Percentiles rank a stretch among this genome's conserved stretches.
phyloP scores from a whole-genome alignment of 1,140 invertebrate species.

The Coenobita brevimanus region DNA sequence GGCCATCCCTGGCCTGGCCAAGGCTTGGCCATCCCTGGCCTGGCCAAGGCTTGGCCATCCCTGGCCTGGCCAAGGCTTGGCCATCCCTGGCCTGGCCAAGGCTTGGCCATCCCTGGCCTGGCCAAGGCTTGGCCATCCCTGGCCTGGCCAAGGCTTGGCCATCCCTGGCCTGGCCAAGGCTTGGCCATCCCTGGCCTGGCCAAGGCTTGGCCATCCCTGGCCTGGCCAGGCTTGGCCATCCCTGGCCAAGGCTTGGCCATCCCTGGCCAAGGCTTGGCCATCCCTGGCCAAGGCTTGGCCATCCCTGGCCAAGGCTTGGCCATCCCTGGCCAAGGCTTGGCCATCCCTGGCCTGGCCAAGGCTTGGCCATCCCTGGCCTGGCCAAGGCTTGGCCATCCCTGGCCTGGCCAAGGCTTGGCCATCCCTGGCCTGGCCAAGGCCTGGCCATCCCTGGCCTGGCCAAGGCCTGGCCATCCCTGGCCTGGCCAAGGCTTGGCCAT shows the following conservation, averaged over 20 bases:
- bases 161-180: neutral
- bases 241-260: conserved; percentile 46
- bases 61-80: neutral
- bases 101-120: neutral
- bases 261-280: conserved; percentile 63
- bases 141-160: neutral
- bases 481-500: neutral
- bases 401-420: neutral
- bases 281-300: too few relatives aligned
- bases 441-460: neutral
- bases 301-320: conserved; percentile 63
- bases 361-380: neutral
- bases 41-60: neutral
- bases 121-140: too few relatives aligned
- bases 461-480: neutral
- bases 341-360: neutral
- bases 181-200: neutral
- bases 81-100: neutral
- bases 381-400: too few relatives aligned
- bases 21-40: too few relatives aligned
- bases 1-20: neutral
- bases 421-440: neutral
- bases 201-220: neutral
- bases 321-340: too few relatives aligned
- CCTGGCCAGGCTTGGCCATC: neutral